These are phyloP conservation scores for Phyllostomus discolor DNA, from an alignment of 2,113 vertebrate species.

Conservation along the genomic window DNA sequence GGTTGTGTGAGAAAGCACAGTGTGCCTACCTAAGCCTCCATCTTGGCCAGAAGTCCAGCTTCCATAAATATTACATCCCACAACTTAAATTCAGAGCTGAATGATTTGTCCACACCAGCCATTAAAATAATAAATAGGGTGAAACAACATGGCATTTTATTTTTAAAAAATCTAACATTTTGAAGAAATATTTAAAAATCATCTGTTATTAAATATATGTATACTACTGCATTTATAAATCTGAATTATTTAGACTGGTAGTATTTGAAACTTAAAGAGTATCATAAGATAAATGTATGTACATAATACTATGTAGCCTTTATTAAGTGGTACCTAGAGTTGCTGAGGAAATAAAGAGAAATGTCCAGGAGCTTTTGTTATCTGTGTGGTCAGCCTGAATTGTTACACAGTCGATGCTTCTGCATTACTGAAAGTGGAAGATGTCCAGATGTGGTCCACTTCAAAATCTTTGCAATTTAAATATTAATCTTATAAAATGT, in stretches of 20 bases:
- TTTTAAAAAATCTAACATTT: slow-evolving; percentile 3
- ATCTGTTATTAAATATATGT: slow-evolving; percentile 39
- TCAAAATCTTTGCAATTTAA: slow-evolving; percentile 7
- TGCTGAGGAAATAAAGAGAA: slow-evolving; percentile 70
- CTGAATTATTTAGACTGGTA: neutral
- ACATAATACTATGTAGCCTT: neutral
- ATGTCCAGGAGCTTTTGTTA: neutral
- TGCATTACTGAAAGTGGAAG: slow-evolving; percentile 57
- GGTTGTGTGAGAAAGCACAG: too few relatives aligned
- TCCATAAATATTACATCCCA: neutral
- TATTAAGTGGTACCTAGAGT: slow-evolving; percentile 50
- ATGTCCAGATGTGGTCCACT: neutral
- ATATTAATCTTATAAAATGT: neutral
- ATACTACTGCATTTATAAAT: slow-evolving; percentile 30
- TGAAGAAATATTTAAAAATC: neutral
- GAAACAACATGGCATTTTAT: slow-evolving; percentile 52
- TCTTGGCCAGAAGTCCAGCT: too few relatives aligned
- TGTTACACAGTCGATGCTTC: slow-evolving; percentile 40
- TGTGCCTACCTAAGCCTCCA: too few relatives aligned
- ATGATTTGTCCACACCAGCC: neutral
- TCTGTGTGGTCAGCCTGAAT: slow-evolving; percentile 26
- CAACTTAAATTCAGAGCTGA: neutral
- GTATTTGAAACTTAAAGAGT: neutral
- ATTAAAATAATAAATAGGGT: slow-evolving; percentile 16
- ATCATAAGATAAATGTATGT: neutral